Percentiles rank a stretch among this genome's conserved stretches.
phyloP scores from a whole-genome alignment of 2,888 invertebrate genomes.

The Diaprepes abbreviatus region DNA sequence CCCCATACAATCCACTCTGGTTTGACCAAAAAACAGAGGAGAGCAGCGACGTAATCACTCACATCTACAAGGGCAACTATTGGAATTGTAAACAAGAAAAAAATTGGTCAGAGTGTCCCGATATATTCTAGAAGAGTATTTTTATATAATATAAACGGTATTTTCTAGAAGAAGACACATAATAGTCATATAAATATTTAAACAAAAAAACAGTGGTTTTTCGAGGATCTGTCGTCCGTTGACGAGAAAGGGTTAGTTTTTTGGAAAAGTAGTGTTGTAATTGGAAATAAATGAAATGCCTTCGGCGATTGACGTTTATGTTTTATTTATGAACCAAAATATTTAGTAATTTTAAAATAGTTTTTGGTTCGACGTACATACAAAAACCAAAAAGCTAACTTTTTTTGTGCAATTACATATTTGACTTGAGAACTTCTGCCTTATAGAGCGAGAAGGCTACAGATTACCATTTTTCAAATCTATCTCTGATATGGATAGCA shows the following conservation, averaged over 20 bases:
- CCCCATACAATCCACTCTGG: slow-evolving; percentile 88
- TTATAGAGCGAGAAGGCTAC: slow-evolving; percentile 4
- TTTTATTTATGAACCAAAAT: too few species aligned
- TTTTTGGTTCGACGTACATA: too few species aligned
- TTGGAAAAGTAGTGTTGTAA: not conserved
- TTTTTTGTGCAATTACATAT: not conserved
- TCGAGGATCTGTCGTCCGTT: not conserved
- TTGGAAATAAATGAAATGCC: too few species aligned
- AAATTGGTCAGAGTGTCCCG: slow-evolving; percentile 93
- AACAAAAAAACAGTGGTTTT: not conserved
- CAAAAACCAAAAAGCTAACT: not conserved
- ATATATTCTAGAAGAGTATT: slow-evolving; percentile 78
- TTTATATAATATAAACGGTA: slow-evolving; percentile 17
- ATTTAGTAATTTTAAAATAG: too few species aligned
- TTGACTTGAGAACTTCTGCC: slow-evolving; percentile 1
- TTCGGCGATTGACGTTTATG: too few species aligned
- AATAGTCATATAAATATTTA: slow-evolving; percentile 19
- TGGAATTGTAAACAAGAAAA: slow-evolving; percentile 91
- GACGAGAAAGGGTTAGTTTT: not conserved
- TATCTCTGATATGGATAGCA: not conserved
- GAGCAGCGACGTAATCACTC: slow-evolving; percentile 78
- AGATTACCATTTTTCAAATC: not conserved
- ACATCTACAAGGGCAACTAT: slow-evolving; percentile 90
- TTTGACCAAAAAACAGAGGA: slow-evolving; percentile 87
- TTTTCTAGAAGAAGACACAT: slow-evolving; percentile 27